phyloP scores from a whole-genome alignment of 2,888 invertebrate genomes.

The Aradus depressus region DNA sequence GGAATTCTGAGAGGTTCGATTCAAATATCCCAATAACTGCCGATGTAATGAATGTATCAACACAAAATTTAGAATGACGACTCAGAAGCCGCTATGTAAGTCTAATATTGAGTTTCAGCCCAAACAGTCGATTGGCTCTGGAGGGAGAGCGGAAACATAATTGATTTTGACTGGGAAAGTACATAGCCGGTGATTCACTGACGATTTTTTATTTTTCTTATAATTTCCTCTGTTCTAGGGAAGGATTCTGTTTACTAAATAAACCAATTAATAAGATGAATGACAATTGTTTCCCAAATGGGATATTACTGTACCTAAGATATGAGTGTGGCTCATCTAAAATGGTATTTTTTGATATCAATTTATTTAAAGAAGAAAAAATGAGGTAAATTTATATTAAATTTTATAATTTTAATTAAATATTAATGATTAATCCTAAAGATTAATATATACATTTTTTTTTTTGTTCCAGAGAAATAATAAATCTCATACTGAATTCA shows the following conservation, averaged over 20 bases:
- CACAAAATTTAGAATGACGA: no score
- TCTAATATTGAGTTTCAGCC: no score
- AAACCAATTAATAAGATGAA: constrained; percentile 9
- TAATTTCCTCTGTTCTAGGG: constrained; percentile 13
- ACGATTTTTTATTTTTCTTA: neutral
- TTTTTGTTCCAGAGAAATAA: constrained; percentile 12
- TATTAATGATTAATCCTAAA: neutral
- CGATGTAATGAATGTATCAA: no score
- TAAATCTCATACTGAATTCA: constrained; percentile 27
- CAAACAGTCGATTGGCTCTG: no score
- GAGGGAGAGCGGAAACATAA: no score
- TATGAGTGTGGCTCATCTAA: constrained; percentile 32
- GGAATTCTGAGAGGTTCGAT: no score
- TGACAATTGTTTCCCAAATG: constrained; percentile 30
- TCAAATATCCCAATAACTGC: no score
- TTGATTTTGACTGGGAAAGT: no score
- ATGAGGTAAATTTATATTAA: neutral
- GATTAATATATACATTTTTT: constrained; percentile 1
- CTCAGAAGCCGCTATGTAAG: no score
- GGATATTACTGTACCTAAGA: constrained; percentile 35
- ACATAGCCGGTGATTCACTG: neutral
- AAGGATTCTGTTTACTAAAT: constrained; percentile 23
- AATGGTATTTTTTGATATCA: neutral
- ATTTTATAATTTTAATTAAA: neutral
- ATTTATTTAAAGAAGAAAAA: neutral